Evolutionary conservation across 2,797 vertebrate species (phyloP), one percentile per base, ranked within the genome.

Genomic region (Galagoides demidoff): DNA sequence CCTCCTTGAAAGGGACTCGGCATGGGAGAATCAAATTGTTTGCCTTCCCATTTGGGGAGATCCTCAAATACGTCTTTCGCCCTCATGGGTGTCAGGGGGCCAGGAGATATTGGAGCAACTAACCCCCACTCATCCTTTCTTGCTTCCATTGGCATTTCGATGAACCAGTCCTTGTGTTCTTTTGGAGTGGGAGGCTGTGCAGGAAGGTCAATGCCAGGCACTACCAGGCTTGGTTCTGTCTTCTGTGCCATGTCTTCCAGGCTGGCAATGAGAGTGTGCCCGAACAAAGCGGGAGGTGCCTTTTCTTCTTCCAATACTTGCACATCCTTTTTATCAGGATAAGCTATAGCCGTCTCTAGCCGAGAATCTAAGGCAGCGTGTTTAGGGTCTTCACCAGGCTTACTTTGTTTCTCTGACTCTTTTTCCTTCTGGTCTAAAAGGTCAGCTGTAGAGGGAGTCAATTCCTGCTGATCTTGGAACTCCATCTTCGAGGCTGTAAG

Each of bases 401-500:
- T 99, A 96, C 43, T 98, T 76, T 99, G 99, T 77, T 98, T 98
- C 49, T 98, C 98, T 97, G 98, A 98, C 95, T 99, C 99, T 23
- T 97, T 98, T 95, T 99, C 99, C 95, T 99, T 99, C 98, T 98
- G 99, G 98, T 99, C 99, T 97, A 99, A 99, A 88, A 98, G 98
- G 77, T 98, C 98, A 93, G 97, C 93, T 95, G 98, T 71, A 61
- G 98, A 98, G 98, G 98, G 98, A 97, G 98, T 97, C 85, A 99
- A 97, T 95, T 97, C 98, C 98, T 98, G 98, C 92, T 98, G 98
- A 98, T 99, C 99, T 97, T 98, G 99, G 98, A 99, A 98, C 96
- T 99, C 99, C 99, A 99, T 99, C 99, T 99, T 99, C 99, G 99
- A 99, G 98, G 99, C 99, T 99, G 99, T 98, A 99, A 99, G 98